Conservation (phyloP, 2,797 vertebrate genomes). For the Rhyacichthys aspro region DNA sequence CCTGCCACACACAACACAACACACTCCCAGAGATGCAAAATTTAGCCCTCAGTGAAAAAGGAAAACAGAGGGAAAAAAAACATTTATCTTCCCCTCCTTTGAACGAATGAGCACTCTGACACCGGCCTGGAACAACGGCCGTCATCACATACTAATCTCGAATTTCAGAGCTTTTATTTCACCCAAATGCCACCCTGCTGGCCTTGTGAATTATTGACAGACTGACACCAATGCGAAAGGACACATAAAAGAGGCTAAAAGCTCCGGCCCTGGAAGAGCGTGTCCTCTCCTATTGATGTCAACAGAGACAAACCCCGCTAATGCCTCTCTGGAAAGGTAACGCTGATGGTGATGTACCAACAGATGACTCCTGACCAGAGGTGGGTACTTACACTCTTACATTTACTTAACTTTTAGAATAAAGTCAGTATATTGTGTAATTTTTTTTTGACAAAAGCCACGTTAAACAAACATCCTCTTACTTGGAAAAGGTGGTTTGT, state of each 20-base stretch:
- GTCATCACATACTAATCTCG: conserved; percentile 78
- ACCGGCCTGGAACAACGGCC: conserved; percentile 72
- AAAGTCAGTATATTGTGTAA: too few species aligned
- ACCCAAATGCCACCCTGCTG: conserved; percentile 78
- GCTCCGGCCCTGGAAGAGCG: conserved; percentile 71
- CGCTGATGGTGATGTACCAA: too few species aligned
- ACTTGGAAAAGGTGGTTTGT: too few species aligned
- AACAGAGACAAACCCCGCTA: conserved; percentile 61
- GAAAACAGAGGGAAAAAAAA: conserved; percentile 51
- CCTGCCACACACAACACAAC: conserved; percentile 42
- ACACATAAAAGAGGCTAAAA: conserved; percentile 82
- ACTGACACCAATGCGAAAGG: conserved; percentile 79
- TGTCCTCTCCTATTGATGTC: conserved; percentile 74
- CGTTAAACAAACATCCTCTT: too few species aligned
- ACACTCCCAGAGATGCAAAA: conserved; percentile 55
- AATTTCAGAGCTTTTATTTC: conserved; percentile 81
- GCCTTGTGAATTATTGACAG: conserved; percentile 83
- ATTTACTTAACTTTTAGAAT: too few species aligned
- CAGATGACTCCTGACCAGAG: too few species aligned
- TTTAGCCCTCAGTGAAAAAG: conserved; percentile 69
- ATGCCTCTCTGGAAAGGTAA: conserved; percentile 57
- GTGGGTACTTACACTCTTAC: too few species aligned
- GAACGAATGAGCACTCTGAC: conserved; percentile 70
- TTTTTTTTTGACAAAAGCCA: too few species aligned
- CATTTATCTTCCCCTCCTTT: conserved; percentile 71